These are phyloP conservation scores for Bruchidius siliquastri DNA, from an alignment of 2,888 invertebrate genomes.

Conservation along the genomic window DNA sequence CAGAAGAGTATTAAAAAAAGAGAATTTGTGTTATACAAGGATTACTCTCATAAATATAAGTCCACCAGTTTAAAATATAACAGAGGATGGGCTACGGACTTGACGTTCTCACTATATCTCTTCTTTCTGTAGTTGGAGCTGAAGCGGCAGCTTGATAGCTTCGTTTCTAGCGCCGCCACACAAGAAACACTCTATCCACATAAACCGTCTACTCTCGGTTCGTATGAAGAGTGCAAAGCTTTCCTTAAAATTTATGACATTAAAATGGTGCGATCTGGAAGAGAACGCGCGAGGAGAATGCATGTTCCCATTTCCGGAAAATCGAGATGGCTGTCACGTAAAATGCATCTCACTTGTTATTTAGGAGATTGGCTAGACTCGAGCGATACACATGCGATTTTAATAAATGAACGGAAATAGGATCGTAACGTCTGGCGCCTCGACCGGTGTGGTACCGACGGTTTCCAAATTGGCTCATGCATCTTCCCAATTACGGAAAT, in stretches of 20 bases:
- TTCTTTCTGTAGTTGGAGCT: too few species aligned
- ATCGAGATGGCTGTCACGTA: neutral
- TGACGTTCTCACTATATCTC: too few species aligned
- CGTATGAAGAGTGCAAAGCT: neutral
- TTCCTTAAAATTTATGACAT: neutral
- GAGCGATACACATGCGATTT: neutral
- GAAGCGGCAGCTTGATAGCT: neutral
- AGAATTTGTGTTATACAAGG: too few species aligned
- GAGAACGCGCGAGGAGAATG: neutral
- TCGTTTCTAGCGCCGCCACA: neutral
- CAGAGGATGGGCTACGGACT: too few species aligned
- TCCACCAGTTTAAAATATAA: too few species aligned
- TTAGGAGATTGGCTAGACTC: neutral
- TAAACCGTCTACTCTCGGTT: neutral
- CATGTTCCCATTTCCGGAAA: neutral
- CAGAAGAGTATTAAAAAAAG: too few species aligned
- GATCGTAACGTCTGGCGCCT: neutral
- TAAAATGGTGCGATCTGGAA: neutral
- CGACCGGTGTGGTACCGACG: neutral
- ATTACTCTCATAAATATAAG: too few species aligned
- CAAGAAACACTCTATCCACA: neutral
- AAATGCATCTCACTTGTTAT: neutral
- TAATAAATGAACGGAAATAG: neutral
- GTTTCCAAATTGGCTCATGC: too few species aligned
- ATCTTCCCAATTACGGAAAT: too few species aligned